Base-by-base conservation (phyloP, 2,113 vertebrate genomes). In the Notarius quadriscutis region DNA sequence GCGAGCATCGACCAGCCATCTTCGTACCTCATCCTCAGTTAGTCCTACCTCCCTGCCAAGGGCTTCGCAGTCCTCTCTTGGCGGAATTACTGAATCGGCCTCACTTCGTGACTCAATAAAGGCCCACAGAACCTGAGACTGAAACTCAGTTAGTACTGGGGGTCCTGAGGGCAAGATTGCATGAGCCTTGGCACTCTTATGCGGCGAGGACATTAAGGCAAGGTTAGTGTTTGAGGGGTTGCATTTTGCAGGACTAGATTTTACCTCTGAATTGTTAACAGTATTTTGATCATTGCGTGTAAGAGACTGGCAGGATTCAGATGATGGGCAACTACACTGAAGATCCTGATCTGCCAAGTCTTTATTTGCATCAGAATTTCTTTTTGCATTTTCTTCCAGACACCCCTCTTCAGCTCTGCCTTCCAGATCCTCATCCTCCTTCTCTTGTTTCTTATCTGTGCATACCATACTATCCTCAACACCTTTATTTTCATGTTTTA, bases 71-170 rank as follows among this genome's bases (percentile, higher is more conserved):
- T 96, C 95, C 83, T 96, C 95, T n/a, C 62, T 92, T 30, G 92
- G 93, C 83, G 95, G 95, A 88, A 94, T 94, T 7, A 92, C 94
- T 25, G 93, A 93, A 65, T 95, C 94, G 4, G 94, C 92, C 84
- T 95, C 94, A 78, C 94, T 94, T 5, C 94, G 92, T 0, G 95
- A 96, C 90, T 96, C 95, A 30, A 96, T 92, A 84, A 96, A 96
- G 0, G 95, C 95, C 93, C 92, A 94, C 51, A 96, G 93, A 83
- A 96, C 94, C 90, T 96, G 94, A 0, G 93, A 93, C 91, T 96
- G 95, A 87, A 96, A 96, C 90, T 95, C 95, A 1, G 94, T 94
- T 80, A 96, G 92, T 15, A 86, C 80, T 71, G 94, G 93, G 84
- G 92, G 88, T 72, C 94, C 94, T 80, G 89, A 86, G 79, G 88